These are phyloP conservation scores for Sinocyclocheilus anophthalmus DNA, from an alignment of 2,113 vertebrate genomes.

Conservation along the genomic window DNA sequence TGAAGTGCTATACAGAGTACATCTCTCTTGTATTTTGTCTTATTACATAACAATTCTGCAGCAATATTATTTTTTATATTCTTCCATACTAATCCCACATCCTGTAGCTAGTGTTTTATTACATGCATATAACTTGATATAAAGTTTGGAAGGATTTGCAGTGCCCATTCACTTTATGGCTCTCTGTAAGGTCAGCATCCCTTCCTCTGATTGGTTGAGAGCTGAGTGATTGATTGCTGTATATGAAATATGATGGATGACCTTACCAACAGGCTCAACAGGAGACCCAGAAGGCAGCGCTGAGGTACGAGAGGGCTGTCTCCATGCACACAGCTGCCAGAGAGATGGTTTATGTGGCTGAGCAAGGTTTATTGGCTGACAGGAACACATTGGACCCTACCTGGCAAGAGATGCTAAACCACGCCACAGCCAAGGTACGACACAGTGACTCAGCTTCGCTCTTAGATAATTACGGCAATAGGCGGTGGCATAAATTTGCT, in stretches of 20 bases:
- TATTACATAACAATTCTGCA: neutral
- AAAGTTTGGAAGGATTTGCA: constrained; percentile 6
- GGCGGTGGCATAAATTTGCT: no score
- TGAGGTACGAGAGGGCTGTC: constrained; percentile 87
- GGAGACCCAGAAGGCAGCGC: constrained; percentile 88
- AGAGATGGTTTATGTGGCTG: constrained; percentile 93
- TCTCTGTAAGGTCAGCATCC: constrained; percentile 16
- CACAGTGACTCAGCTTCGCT: constrained; percentile 12
- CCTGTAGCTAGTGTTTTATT: constrained; percentile 8
- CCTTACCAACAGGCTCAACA: constrained; percentile 82
- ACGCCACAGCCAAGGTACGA: constrained; percentile 86
- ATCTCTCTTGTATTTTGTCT: neutral
- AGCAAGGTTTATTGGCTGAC: constrained; percentile 88
- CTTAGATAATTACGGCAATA: constrained; percentile 9
- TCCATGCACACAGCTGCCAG: constrained; percentile 91
- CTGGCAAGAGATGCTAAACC: constrained; percentile 96
- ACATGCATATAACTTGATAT: neutral
- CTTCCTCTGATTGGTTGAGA: constrained; percentile 13
- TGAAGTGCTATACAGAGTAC: neutral
- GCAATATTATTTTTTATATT: no score
- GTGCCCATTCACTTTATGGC: neutral
- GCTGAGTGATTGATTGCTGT: constrained; percentile 41
- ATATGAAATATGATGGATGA: constrained; percentile 24
- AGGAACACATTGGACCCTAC: constrained; percentile 89
- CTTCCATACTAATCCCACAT: constrained; percentile 1